Evolutionary conservation across 53 echinoderm and acorn worm genomes (phyloP).

Genomic region (Henricia sp.): DNA sequence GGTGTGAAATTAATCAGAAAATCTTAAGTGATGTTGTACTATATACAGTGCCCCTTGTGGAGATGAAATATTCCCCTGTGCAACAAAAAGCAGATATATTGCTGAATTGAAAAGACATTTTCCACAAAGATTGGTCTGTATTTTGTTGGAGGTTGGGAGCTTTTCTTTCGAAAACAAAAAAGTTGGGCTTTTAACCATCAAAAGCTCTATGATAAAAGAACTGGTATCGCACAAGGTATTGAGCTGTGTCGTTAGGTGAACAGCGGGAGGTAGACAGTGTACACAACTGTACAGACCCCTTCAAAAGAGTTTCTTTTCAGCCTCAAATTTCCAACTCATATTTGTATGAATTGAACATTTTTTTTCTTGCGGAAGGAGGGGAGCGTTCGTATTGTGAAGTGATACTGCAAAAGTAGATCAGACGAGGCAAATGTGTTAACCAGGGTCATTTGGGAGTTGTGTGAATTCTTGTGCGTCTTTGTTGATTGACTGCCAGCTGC

Average conservation of each 20-base stretch:
- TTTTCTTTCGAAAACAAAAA: too few relatives aligned
- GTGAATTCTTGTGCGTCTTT: slow-evolving; percentile 16
- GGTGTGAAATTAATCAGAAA: too few relatives aligned
- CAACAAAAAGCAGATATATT: too few relatives aligned
- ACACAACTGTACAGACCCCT: neutral
- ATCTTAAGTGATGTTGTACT: too few relatives aligned
- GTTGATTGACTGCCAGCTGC: neutral
- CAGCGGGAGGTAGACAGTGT: slow-evolving; percentile 45
- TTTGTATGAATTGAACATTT: slow-evolving; percentile 1
- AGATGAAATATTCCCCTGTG: neutral
- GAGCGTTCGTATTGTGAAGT: slow-evolving; percentile 23
- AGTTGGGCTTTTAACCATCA: neutral
- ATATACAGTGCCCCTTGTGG: neutral
- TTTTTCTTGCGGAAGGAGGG: neutral
- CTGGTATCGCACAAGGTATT: slow-evolving; percentile 48
- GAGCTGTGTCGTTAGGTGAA: slow-evolving; percentile 19
- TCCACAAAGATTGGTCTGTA: neutral
- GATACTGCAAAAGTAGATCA: slow-evolving; percentile 32
- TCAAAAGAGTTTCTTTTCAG: slow-evolving; percentile 2
- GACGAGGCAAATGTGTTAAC: neutral
- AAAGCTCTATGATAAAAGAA: neutral
- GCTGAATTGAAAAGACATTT: neutral
- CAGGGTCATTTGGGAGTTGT: slow-evolving; percentile 28
- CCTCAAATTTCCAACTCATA: neutral
- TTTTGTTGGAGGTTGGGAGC: slow-evolving; percentile 5